Percentiles rank a stretch among this genome's conserved stretches.
phyloP scores from a whole-genome alignment of 2,888 invertebrate genomes.

The Steinernema carpocapsae region DNA sequence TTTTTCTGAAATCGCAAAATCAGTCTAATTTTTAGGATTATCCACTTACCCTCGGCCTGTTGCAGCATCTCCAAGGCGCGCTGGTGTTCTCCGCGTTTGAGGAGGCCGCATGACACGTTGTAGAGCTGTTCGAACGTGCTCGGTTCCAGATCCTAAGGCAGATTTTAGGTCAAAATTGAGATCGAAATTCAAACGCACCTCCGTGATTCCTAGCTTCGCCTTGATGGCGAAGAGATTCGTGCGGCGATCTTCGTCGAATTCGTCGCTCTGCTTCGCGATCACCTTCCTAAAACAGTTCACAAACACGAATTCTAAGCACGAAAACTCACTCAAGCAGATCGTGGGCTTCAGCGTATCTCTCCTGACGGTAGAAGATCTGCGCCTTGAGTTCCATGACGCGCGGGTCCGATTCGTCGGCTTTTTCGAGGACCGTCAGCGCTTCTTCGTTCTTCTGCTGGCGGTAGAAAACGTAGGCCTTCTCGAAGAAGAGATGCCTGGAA shows the following conservation, averaged over 20 bases:
- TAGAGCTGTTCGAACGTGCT: too few relatives aligned
- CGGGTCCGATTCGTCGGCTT: constrained; percentile 68
- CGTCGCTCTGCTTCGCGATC: constrained; percentile 74
- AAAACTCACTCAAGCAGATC: constrained; percentile 53
- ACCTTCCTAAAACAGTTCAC: too few relatives aligned
- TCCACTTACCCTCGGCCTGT: too few relatives aligned
- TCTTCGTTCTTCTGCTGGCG: constrained; percentile 85
- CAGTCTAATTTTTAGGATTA: too few relatives aligned
- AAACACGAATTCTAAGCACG: too few relatives aligned
- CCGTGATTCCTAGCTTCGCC: constrained; percentile 76
- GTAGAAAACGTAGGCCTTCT: constrained; percentile 92
- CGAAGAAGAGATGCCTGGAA: constrained; percentile 75
- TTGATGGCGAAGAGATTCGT: constrained; percentile 91
- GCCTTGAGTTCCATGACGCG: constrained; percentile 71
- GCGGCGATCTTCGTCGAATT: constrained; percentile 91
- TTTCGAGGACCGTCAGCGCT: constrained; percentile 81
- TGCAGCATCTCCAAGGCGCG: too few relatives aligned
- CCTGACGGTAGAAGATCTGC: constrained; percentile 72
- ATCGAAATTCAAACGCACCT: too few relatives aligned
- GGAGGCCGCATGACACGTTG: too few relatives aligned
- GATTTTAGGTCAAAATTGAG: too few relatives aligned
- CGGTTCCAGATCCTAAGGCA: too few relatives aligned
- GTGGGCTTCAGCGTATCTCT: constrained; percentile 73
- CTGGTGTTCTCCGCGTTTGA: too few relatives aligned
- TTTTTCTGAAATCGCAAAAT: too few relatives aligned